Evolutionary conservation across 2,113 vertebrate genomes (phyloP).

Genomic region (Amblyornis subalaris): DNA sequence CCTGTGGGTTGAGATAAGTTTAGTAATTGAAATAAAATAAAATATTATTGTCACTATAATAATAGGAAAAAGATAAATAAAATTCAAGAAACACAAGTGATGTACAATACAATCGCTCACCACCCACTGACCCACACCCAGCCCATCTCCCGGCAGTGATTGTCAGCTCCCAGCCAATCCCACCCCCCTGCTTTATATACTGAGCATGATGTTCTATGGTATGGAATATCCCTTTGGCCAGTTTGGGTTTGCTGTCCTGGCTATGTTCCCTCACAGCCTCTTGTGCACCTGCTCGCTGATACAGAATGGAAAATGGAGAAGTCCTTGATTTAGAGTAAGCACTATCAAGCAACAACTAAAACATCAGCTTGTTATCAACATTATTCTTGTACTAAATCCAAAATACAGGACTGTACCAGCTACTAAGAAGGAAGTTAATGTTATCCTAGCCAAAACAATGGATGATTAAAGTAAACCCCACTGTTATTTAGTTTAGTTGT

Average conservation of each 20-base stretch:
- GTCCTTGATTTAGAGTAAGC: background rate
- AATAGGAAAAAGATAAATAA: background rate
- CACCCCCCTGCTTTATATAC: background rate
- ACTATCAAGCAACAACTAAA: background rate
- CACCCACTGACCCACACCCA: background rate
- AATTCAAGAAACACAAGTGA: background rate
- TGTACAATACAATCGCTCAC: background rate
- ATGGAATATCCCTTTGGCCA: background rate
- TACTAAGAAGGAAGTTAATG: background rate
- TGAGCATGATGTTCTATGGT: background rate
- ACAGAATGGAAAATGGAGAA: background rate
- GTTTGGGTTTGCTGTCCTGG: background rate
- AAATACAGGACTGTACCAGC: background rate
- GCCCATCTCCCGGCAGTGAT: background rate
- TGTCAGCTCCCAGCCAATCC: background rate
- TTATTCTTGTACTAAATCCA: background rate
- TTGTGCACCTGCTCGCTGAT: background rate
- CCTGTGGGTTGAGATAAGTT: background rate
- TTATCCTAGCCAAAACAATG: background rate
- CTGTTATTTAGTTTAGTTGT: background rate
- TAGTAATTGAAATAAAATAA: background rate
- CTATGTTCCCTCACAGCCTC: background rate
- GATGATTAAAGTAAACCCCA: background rate
- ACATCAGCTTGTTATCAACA: background rate
- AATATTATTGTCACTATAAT: background rate